Conservation (phyloP, 2,797 vertebrate species). For the Etheostoma nigrum region DNA sequence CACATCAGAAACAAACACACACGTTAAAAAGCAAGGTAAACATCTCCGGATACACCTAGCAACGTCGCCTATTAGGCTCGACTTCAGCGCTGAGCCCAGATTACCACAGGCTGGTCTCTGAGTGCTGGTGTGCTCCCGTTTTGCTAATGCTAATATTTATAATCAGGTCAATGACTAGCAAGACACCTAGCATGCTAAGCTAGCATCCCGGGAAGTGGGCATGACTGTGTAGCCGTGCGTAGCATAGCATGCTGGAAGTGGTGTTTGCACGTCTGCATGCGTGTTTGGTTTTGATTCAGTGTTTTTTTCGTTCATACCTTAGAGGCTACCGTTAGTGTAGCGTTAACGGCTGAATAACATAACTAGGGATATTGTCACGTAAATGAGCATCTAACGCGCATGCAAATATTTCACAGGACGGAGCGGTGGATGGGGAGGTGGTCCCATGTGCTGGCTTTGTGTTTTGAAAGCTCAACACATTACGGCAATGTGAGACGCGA, state of each 20-base stretch:
- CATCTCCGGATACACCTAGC: conserved; percentile 56
- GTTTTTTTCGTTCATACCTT: not conserved
- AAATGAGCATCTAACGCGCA: conserved; percentile 24
- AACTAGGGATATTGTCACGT: conserved; percentile 30
- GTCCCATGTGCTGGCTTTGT: conserved; percentile 67
- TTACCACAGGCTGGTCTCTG: conserved; percentile 21
- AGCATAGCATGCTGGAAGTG: conserved; percentile 58
- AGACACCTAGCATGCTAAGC: conserved; percentile 74
- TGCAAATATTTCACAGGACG: conserved; percentile 18
- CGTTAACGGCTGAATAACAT: not conserved
- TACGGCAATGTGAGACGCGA: not conserved
- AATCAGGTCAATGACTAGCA: conserved; percentile 54
- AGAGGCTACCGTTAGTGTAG: too few species aligned
- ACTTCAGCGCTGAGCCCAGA: conserved; percentile 31
- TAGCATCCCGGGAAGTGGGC: conserved; percentile 62
- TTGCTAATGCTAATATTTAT: conserved; percentile 68
- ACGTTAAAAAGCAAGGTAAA: conserved; percentile 83
- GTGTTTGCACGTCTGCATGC: conserved; percentile 21
- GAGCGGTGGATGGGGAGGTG: conserved; percentile 17
- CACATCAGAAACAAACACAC: conserved; percentile 81
- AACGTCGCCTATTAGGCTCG: conserved; percentile 27
- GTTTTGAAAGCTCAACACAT: conserved; percentile 63
- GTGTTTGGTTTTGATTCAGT: not conserved
- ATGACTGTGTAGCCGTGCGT: conserved; percentile 62
- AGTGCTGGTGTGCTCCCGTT: conserved; percentile 33